Evolutionary conservation across 2,888 invertebrate species (phyloP).

Genomic region (Pseudococcus longispinus): DNA sequence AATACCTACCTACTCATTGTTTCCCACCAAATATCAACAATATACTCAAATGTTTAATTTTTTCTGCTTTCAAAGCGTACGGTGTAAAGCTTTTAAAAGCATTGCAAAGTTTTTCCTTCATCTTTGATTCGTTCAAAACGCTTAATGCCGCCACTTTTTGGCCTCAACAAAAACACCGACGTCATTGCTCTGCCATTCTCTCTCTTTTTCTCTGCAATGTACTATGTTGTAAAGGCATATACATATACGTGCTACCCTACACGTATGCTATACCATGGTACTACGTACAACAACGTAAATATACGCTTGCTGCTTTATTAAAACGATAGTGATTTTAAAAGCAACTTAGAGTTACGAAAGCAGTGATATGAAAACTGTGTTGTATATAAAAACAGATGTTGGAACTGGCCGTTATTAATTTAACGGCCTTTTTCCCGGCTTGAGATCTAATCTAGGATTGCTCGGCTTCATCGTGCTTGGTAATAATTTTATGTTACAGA

Average conservation of each 20-base stretch:
- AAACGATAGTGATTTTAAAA: constrained; percentile 44
- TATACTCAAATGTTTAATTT: background rate
- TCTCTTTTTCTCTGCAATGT: background rate
- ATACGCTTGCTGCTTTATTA: constrained; percentile 23
- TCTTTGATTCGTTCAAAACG: constrained; percentile 8
- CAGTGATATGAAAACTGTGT: constrained; percentile 37
- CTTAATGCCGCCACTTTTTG: constrained; percentile 17
- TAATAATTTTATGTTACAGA: constrained; percentile 15
- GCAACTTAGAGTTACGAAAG: constrained; percentile 27
- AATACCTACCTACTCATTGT: background rate
- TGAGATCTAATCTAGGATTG: constrained; percentile 38
- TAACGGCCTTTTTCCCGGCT: constrained; percentile 41
- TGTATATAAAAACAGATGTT: constrained; percentile 44
- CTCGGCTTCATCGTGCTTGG: constrained; percentile 8
- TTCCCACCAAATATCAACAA: background rate
- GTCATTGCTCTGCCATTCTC: background rate
- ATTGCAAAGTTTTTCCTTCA: background rate
- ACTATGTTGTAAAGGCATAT: background rate
- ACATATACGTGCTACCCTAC: background rate
- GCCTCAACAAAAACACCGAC: constrained; percentile 14
- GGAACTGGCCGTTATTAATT: constrained; percentile 38
- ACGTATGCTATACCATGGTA: background rate
- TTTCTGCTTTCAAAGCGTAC: background rate
- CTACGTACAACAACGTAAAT: background rate
- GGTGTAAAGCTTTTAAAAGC: constrained; percentile 23